phyloP scores from a whole-genome alignment of 2,888 invertebrate species.

The Meta bourneti region DNA sequence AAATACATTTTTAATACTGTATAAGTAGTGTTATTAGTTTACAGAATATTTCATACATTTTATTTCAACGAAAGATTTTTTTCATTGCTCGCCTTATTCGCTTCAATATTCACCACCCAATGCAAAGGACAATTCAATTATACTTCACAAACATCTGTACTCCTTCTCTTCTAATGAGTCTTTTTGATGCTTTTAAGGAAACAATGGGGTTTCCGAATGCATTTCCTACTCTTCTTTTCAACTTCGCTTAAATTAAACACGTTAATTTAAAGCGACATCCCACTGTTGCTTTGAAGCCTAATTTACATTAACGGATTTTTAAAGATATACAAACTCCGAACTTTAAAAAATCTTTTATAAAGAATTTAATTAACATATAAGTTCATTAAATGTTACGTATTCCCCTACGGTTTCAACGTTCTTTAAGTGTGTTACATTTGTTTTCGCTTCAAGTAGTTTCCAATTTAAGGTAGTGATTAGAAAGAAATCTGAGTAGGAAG shows the following conservation, averaged over 20 bases:
- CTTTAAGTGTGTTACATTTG: not conserved
- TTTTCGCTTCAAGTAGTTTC: not conserved
- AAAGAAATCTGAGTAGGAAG: too few relatives aligned
- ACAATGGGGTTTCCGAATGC: not conserved
- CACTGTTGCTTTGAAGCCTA: not conserved
- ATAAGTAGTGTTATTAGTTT: too few relatives aligned
- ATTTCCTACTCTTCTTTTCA: not conserved
- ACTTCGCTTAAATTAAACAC: conserved; percentile 23
- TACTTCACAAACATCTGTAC: not conserved
- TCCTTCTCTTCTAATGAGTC: not conserved
- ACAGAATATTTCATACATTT: too few relatives aligned
- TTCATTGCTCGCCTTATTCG: too few relatives aligned
- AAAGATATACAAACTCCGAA: not conserved
- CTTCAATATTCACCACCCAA: not conserved
- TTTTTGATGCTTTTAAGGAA: not conserved
- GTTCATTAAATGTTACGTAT: conserved; percentile 15
- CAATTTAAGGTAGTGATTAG: not conserved
- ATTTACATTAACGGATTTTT: conserved; percentile 8
- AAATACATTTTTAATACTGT: too few relatives aligned
- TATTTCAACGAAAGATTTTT: too few relatives aligned
- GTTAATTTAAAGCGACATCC: conserved; percentile 16
- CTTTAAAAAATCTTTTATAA: not conserved
- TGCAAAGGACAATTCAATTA: not conserved
- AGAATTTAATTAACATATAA: conserved; percentile 3
- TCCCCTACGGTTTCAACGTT: not conserved